Conservation (phyloP, 2,888 invertebrate species). For the Lymantria monacha region DNA sequence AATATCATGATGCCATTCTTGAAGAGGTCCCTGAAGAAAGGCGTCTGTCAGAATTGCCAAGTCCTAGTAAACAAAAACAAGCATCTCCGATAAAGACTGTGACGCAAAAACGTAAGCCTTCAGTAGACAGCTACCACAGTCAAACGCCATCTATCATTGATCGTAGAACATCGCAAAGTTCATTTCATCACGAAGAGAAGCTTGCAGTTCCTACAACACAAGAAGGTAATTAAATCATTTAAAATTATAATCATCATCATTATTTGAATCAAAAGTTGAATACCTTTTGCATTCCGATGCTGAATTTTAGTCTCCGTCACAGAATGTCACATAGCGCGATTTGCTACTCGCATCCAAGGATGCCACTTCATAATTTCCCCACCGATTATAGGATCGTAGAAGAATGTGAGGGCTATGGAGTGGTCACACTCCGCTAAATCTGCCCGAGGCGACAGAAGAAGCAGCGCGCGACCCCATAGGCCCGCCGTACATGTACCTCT, state of each 20-base stretch:
- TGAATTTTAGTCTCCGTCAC: too few relatives aligned
- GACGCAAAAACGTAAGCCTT: constrained; percentile 65
- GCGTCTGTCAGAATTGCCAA: constrained; percentile 54
- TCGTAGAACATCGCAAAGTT: constrained; percentile 74
- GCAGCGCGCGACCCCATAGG: too few relatives aligned
- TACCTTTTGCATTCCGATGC: not conserved
- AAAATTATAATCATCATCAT: constrained; percentile 1
- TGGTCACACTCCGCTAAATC: too few relatives aligned
- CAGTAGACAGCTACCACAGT: constrained; percentile 74
- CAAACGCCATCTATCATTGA: constrained; percentile 71
- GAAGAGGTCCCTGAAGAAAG: constrained; percentile 64
- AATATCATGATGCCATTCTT: constrained; percentile 66
- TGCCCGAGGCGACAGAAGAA: too few relatives aligned
- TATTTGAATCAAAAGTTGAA: not conserved
- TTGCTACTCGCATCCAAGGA: too few relatives aligned
- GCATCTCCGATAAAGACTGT: constrained; percentile 68
- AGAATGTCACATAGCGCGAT: too few relatives aligned
- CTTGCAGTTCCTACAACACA: constrained; percentile 63
- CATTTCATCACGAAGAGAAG: constrained; percentile 82
- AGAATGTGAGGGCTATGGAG: too few relatives aligned
- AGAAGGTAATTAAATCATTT: constrained; percentile 54
- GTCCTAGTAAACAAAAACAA: constrained; percentile 62
- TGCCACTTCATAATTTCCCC: too few relatives aligned
- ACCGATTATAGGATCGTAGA: too few relatives aligned
- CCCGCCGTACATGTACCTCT: too few relatives aligned